Percentiles rank a stretch among this genome's conserved stretches.
These are phyloP conservation scores for Zosterops borbonicus DNA, from an alignment of 2,113 vertebrate species.

Conservation along the genomic window DNA sequence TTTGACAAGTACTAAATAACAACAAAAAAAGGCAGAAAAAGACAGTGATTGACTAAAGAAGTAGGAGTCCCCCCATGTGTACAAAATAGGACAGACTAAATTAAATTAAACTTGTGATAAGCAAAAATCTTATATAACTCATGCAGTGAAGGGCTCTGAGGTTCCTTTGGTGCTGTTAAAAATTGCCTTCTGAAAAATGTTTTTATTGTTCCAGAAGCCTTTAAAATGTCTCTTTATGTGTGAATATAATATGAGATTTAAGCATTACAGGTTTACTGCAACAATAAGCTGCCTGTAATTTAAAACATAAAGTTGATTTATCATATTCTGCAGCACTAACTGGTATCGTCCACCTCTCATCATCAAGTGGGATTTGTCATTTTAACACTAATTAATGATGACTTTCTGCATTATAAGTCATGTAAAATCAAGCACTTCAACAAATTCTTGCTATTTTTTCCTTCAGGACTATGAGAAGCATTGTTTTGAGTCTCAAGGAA, in stretches of 20 bases:
- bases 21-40: conserved; percentile 29
- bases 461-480: not conserved
- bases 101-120: conserved; percentile 57
- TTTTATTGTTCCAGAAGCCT: not conserved
- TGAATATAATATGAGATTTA: not conserved
- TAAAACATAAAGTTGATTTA: conserved; percentile 9
- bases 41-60: conserved; percentile 60
- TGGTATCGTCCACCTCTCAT: not conserved
- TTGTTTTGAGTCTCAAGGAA: not conserved
- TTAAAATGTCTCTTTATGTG: conserved; percentile 10
- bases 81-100: conserved; percentile 45
- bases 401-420: not conserved
- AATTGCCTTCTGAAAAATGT: not conserved
- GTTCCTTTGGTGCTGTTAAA: conserved; percentile 2
- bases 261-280: conserved; percentile 1
- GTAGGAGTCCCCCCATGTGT: conserved; percentile 22
- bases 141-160: not conserved
- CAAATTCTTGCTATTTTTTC: not conserved
- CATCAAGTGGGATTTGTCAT: not conserved
- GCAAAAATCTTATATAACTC: conserved; percentile 42
- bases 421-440: not conserved
- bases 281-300: conserved; percentile 11
- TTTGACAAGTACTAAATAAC: conserved; percentile 32
- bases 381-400: not conserved
- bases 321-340: not conserved